Percentiles rank a stretch among this genome's conserved stretches.
Evolutionary conservation across 2,888 invertebrate genomes (phyloP).

Genomic region (Ditylenchus weischeri): DNA sequence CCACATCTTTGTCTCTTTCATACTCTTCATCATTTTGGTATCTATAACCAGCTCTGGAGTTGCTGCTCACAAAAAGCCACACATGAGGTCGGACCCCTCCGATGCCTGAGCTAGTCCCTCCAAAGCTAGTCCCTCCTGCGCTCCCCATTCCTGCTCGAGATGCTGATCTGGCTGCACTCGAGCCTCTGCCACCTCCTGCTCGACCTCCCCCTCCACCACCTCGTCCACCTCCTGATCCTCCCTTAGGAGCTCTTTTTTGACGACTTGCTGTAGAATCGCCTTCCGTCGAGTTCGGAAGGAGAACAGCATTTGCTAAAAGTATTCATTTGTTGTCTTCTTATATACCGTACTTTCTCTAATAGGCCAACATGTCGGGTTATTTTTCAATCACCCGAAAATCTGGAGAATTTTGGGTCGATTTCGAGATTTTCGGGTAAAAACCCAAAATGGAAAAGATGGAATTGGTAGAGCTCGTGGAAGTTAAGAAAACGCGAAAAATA

Average conservation of each 20-base stretch:
- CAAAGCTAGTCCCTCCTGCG: constrained; percentile 6
- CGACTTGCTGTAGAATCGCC: not conserved
- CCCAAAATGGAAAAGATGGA: too few species aligned
- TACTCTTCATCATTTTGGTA: constrained; percentile 11
- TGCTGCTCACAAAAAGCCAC: constrained; percentile 4
- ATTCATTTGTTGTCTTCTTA: too few species aligned
- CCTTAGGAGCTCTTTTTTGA: not conserved
- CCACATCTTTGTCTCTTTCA: constrained; percentile 12
- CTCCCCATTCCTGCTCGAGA: not conserved
- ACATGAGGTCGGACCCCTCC: constrained; percentile 13
- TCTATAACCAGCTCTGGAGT: not conserved
- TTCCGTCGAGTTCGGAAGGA: not conserved
- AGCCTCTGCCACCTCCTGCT: not conserved
- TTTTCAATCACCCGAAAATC: too few species aligned
- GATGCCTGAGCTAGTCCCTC: too few species aligned
- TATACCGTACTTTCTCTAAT: too few species aligned
- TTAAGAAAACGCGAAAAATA: too few species aligned
- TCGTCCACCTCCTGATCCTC: not conserved
- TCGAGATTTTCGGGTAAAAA: too few species aligned
- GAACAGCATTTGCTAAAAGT: too few species aligned
- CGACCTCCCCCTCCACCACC: not conserved
- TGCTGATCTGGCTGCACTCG: not conserved
- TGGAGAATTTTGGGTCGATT: too few species aligned
- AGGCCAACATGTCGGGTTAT: too few species aligned
- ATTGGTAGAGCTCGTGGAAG: too few species aligned